Conservation (phyloP, 2,797 vertebrate species). For the Catharus ustulatus region DNA sequence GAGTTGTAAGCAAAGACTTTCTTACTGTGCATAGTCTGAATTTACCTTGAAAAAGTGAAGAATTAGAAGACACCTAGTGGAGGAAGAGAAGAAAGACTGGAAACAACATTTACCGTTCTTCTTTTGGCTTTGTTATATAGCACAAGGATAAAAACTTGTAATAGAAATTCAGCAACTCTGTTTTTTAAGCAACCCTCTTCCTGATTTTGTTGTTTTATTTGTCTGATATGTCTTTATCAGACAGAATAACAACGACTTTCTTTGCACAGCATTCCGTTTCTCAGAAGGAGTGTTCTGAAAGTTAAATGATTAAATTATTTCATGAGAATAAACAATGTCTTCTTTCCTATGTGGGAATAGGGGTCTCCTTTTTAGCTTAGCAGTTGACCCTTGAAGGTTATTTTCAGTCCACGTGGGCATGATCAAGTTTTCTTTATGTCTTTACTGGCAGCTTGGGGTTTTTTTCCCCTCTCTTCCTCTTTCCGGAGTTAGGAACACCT, state of each 20-base stretch:
- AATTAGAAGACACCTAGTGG: neutral
- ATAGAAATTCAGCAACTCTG: neutral
- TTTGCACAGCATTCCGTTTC: neutral
- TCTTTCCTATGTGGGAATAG: neutral
- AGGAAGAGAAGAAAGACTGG: neutral
- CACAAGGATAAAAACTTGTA: neutral
- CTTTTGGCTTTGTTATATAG: neutral
- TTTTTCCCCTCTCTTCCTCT: conserved; percentile 24
- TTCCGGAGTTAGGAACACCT: conserved; percentile 37
- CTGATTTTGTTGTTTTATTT: neutral
- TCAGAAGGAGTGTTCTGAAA: neutral
- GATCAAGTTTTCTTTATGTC: conserved; percentile 7
- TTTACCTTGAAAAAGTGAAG: neutral
- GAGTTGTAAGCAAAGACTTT: neutral
- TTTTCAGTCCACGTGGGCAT: neutral
- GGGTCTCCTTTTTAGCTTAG: neutral
- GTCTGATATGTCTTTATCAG: neutral
- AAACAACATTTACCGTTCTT: neutral
- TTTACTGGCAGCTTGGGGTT: neutral
- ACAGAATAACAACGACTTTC: neutral
- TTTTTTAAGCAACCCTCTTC: neutral
- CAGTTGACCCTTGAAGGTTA: neutral
- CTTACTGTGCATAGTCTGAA: neutral
- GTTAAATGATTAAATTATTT: neutral
- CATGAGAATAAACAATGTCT: neutral